A percentile compares a stretch with the other conserved stretches of the same genome.
phyloP scores from a whole-genome alignment of 2,888 invertebrate species.

The Plebejus melissa region DNA sequence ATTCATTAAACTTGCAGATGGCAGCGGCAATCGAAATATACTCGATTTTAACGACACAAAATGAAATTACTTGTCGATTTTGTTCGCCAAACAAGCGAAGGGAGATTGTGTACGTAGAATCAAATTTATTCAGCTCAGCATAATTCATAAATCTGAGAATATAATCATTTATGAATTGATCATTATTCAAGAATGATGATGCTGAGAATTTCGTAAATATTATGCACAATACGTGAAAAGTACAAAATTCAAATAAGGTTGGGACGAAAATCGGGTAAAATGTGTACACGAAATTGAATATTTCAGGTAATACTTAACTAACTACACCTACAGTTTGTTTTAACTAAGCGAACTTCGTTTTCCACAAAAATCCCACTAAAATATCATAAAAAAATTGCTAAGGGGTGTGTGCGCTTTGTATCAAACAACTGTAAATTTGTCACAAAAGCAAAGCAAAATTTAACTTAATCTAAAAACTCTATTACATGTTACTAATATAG shows the following conservation, averaged over 20 bases:
- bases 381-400: too few relatives aligned
- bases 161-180: neutral
- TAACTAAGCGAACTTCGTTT: too few relatives aligned
- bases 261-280: neutral
- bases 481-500: too few relatives aligned
- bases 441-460: too few relatives aligned
- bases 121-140: slow-evolving; percentile 32
- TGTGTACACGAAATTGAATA: too few relatives aligned
- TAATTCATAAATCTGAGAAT: neutral
- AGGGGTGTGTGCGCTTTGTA: too few relatives aligned
- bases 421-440: too few relatives aligned
- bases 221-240: neutral
- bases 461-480: too few relatives aligned
- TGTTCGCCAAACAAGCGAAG: slow-evolving; percentile 33
- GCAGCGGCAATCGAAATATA: slow-evolving; percentile 48
- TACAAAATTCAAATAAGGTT: neutral
- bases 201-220: neutral
- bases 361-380: too few relatives aligned
- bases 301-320: too few relatives aligned
- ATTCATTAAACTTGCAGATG: slow-evolving; percentile 49
- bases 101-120: slow-evolving; percentile 34
- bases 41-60: slow-evolving; percentile 48
- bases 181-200: too few relatives aligned
- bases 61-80: slow-evolving; percentile 51
- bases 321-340: too few relatives aligned